Percentiles rank a stretch among this genome's conserved stretches.
Conservation (phyloP, 2,888 invertebrate species). For the Helobdella robusta region DNA sequence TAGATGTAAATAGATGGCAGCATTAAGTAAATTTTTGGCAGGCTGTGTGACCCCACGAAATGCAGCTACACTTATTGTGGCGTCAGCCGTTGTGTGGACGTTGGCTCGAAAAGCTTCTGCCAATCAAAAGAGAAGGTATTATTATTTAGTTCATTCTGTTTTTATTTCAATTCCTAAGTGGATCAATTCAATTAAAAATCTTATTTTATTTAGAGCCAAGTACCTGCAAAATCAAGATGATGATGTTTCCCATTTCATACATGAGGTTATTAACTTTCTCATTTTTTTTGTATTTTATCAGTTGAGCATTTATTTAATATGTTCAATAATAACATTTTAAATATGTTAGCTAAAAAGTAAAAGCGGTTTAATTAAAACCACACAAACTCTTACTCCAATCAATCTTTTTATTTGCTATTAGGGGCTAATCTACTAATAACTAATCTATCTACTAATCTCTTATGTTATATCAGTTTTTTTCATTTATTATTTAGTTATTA, state of each 20-base stretch:
- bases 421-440: too few relatives aligned
- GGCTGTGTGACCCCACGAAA: slow-evolving; percentile 37
- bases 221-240: slow-evolving; percentile 19
- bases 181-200: background rate
- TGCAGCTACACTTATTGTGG: slow-evolving; percentile 41
- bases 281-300: background rate
- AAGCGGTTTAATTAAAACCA: too few relatives aligned
- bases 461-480: too few relatives aligned
- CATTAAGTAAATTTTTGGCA: slow-evolving; percentile 33
- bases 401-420: too few relatives aligned
- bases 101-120: slow-evolving; percentile 34
- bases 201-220: slow-evolving; percentile 22
- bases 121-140: slow-evolving; percentile 25
- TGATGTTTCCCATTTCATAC: slow-evolving; percentile 27
- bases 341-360: too few relatives aligned
- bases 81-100: slow-evolving; percentile 37
- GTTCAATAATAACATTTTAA: too few relatives aligned
- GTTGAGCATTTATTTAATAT: background rate
- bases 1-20: too few relatives aligned
- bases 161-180: too few relatives aligned
- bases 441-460: too few relatives aligned
- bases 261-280: slow-evolving; percentile 19
- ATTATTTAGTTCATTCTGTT: background rate
- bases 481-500: too few relatives aligned
- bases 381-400: too few relatives aligned